Base-by-base conservation (phyloP, 1,140 invertebrate genomes). In the Anastrepha obliqua region DNA sequence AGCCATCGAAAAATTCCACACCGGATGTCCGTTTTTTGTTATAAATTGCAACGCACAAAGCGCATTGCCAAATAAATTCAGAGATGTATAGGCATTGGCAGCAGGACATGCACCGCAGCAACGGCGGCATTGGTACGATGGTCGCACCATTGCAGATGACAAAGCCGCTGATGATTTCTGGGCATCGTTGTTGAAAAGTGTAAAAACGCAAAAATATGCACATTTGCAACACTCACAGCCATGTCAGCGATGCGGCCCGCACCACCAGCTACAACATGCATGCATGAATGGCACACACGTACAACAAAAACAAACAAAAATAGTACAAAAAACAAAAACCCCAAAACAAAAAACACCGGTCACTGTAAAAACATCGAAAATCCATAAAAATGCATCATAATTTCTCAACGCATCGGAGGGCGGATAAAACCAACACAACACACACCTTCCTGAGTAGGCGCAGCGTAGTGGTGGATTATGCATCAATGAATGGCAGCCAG, bases 371-470 rank as follows among this genome's bases (percentile, higher is more conserved):
- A 92, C 92, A 93, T 90, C 86, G 90, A 93, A 93, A 92, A 92
- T 92, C 91, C 92, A 92, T 92, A 92, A 93, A 93, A 93, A 92
- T 93, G 92, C 92, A 92, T 92, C 92, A 92, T 92, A 91, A 92
- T 91, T 92, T 93, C 86, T 87, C 88, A 86, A 67, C 29, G 78
- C 74, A 85, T 58, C 86, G 70, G 47, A 86, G n/a, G 47, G 9
- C 51, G 44, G 47, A 42, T 55, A n/a, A 20, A 81, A 62, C 47
- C 47, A 39, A 5, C n/a, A 20, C 29, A 67, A 17, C 74, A 8
- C 74, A 51, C 74, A 81, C 74, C 74, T 81, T 81, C 44, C 74
- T 81, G 74, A 81, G 74, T 47, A 81, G 47, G 74, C 74, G 74
- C 74, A 81, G 5, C 74, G 47, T 47, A 55, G 74, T 81, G 74